These are phyloP conservation scores for Buathra laborator DNA, from an alignment of 2,888 invertebrate genomes.

Conservation along the genomic window DNA sequence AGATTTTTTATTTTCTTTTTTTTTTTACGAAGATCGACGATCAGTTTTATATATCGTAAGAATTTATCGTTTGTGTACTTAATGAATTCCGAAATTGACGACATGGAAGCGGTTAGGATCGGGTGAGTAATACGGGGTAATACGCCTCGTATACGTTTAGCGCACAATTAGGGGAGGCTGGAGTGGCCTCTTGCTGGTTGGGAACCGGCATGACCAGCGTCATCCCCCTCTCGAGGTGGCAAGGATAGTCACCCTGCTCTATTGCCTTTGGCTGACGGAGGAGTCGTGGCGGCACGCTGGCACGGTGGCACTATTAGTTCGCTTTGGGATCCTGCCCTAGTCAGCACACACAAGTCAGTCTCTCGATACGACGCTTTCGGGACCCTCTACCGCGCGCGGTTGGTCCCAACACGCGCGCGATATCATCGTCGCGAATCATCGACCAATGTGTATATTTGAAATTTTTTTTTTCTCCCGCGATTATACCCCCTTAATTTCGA, in stretches of 20 bases:
- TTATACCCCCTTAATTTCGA: slow-evolving; percentile 49
- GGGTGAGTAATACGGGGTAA: neutral
- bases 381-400: slow-evolving; percentile 71
- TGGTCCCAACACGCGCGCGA: slow-evolving; percentile 53
- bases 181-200: slow-evolving; percentile 64
- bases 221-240: slow-evolving; percentile 73
- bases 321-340: slow-evolving; percentile 81
- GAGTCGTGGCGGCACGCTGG: slow-evolving; percentile 76
- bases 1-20: neutral
- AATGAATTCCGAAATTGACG: slow-evolving; percentile 8
- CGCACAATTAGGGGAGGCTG: slow-evolving; percentile 73
- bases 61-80: neutral
- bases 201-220: slow-evolving; percentile 70
- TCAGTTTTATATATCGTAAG: too few species aligned
- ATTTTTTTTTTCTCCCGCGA: slow-evolving; percentile 22
- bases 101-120: neutral
- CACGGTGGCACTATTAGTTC: slow-evolving; percentile 79
- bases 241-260: slow-evolving; percentile 57
- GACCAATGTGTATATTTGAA: neutral
- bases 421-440: neutral
- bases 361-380: slow-evolving; percentile 77
- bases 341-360: slow-evolving; percentile 70
- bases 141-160: slow-evolving; percentile 4
- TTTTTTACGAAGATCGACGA: too few species aligned
- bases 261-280: slow-evolving; percentile 68